A percentile compares a stretch with the other conserved stretches of the same genome.
phyloP scores from a whole-genome alignment of 1,140 invertebrate genomes.

The Anoplophora glabripennis region DNA sequence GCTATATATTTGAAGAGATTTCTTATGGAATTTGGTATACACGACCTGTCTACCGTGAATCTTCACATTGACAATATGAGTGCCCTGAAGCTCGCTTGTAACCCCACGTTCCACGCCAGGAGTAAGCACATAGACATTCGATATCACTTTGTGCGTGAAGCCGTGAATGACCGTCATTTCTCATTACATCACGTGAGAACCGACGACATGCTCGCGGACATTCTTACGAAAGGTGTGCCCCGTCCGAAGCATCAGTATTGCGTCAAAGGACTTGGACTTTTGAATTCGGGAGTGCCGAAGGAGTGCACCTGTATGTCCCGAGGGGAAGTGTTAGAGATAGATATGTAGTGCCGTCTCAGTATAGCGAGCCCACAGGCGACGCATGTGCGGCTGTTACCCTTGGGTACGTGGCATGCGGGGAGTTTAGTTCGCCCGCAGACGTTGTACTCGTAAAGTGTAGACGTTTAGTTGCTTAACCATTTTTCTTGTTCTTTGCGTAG shows the following conservation, averaged over 20 bases:
- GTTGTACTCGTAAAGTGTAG: too few relatives aligned
- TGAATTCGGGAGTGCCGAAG: too few relatives aligned
- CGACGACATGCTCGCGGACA: constrained; percentile 34
- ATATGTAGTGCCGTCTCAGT: too few relatives aligned
- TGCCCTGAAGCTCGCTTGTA: constrained; percentile 31
- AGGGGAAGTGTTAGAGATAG: too few relatives aligned
- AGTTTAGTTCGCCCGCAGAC: too few relatives aligned
- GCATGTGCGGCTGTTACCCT: too few relatives aligned
- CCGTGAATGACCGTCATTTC: constrained; percentile 14
- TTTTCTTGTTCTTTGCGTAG: too few relatives aligned
- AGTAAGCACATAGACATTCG: constrained; percentile 44
- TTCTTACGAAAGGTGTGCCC: constrained; percentile 30
- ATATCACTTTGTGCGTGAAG: constrained; percentile 31
- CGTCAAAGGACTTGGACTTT: too few relatives aligned
- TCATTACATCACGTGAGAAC: constrained; percentile 11
- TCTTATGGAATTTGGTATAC: constrained; percentile 24
- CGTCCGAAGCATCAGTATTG: not conserved
- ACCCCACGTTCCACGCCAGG: constrained; percentile 27
- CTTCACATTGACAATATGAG: constrained; percentile 35
- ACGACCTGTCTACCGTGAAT: not conserved
- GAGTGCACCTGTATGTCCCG: too few relatives aligned
- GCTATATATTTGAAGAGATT: constrained; percentile 27
- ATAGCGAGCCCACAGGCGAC: too few relatives aligned
- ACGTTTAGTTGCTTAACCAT: too few relatives aligned
- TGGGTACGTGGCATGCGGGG: too few relatives aligned